phyloP scores from a whole-genome alignment of 2,113 vertebrate genomes.

The Ammodytes marinus region DNA sequence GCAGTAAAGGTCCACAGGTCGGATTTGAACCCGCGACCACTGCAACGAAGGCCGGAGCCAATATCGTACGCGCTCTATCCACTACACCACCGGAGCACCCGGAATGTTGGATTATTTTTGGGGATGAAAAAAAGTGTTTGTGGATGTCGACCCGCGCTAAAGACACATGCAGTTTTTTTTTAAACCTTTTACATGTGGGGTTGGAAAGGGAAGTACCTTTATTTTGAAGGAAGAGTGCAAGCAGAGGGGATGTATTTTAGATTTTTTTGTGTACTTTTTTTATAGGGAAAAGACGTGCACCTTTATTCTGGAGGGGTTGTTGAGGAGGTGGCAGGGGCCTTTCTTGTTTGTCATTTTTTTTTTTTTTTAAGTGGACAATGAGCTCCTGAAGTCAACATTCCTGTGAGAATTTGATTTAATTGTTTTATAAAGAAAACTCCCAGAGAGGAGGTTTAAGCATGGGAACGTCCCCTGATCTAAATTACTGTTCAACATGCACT shows the following conservation, averaged over 20 bases:
- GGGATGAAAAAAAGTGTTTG: not conserved
- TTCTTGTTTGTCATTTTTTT: not conserved
- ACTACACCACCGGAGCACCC: too few relatives aligned
- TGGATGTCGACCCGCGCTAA: not conserved
- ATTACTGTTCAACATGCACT: constrained; percentile 10
- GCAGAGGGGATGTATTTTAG: not conserved
- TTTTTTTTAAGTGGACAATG: not conserved
- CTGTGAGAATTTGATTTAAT: not conserved
- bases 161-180: not conserved
- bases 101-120: not conserved
- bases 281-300: not conserved
- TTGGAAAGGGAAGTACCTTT: not conserved
- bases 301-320: not conserved
- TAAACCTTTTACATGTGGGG: not conserved
- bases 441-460: not conserved
- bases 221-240: constrained; percentile 5
- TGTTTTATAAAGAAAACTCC: not conserved
- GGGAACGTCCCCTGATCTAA: not conserved
- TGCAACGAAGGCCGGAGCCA: too few relatives aligned
- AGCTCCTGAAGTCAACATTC: not conserved
- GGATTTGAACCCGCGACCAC: too few relatives aligned
- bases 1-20: too few relatives aligned
- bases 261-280: not conserved
- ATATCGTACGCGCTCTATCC: too few relatives aligned
- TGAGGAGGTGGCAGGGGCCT: not conserved